Base-by-base conservation (phyloP, 2,113 vertebrate genomes). In the Urocolius indicus region DNA sequence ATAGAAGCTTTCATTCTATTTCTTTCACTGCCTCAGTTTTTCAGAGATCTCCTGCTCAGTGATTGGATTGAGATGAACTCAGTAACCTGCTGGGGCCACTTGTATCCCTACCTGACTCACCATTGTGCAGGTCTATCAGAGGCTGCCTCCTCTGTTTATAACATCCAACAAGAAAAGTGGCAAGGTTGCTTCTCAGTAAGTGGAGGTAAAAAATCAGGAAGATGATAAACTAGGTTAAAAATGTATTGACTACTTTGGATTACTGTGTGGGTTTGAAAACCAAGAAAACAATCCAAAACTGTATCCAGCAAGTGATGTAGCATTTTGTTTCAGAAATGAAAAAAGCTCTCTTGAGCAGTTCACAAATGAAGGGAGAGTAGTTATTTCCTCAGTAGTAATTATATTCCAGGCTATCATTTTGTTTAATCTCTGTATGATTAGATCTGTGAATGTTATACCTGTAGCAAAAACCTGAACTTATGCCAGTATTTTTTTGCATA, bases 121-220 rank as follows among this genome's bases (percentile, higher is more conserved):
- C 30, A 30, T 75, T 61, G 49, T 29, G 24, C 0, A 4, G 16
- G 11, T 22, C 17, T 67, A 15, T 32, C 41, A 32, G 62, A 26
- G n/a, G n/a, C n/a, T 5, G 3, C 22, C 38, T 38, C 29, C 61
- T 72, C 38, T 61, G 24, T 36, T 88, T 38, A 55, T 51, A 57
- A n/a, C 9, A 66, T 24, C 21, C 22, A 17, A 2, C 16, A 0
- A 1, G 45, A 41, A 38, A 57, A 58, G 51, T 3, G 58, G 2
- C 10, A 30, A 77, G 26, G 1, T 58, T n/a, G 23, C 29, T 29
- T 30, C 24, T 10, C 4, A 0, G 1, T 2, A 2, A 62, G 16
- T 6, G 19, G 43, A 72, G 30, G 13, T 16, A 16, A 75, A 30
- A 80, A 73, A 22, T 16, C 41, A 72, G 23, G 23, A 10, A 69